Conservation (phyloP, 53 echinoderm and acorn worm species). For the Hippasteria phrygiana region DNA sequence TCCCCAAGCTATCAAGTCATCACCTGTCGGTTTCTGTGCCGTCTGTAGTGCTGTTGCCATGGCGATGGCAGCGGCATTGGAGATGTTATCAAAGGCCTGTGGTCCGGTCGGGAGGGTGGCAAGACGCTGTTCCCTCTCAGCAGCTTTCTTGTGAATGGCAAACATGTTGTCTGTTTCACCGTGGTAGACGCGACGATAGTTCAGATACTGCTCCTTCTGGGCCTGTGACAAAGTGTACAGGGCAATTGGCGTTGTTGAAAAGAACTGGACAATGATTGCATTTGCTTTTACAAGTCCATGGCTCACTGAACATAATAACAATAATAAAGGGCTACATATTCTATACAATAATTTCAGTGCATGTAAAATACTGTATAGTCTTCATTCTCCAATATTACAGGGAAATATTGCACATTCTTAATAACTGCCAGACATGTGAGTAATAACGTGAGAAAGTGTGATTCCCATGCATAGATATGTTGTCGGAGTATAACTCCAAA, state of each 20-base stretch:
- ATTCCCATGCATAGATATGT: no score
- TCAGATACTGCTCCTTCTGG: constrained; percentile 98
- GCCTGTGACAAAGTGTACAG: constrained; percentile 62
- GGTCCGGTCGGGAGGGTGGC: constrained; percentile 70
- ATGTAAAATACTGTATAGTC: no score
- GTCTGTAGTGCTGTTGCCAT: constrained; percentile 93
- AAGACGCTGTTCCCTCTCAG: constrained; percentile 55
- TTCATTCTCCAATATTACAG: no score
- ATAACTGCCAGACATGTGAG: no score
- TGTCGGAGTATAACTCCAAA: no score
- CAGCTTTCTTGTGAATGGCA: constrained; percentile 72
- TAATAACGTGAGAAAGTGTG: no score
- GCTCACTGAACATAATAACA: no score
- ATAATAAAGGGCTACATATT: no score
- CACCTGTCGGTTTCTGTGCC: constrained; percentile 91
- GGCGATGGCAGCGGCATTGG: constrained; percentile 86
- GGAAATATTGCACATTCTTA: no score
- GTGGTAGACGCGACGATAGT: constrained; percentile 90
- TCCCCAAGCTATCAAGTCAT: neutral
- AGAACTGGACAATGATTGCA: no score
- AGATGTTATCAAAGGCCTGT: constrained; percentile 73
- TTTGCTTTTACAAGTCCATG: no score
- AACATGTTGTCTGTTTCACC: constrained; percentile 88
- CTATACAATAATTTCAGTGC: no score
- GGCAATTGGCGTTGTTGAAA: neutral